Evolutionary conservation across 2,888 invertebrate species (phyloP).

Genomic region (Heliconius ethilla): DNA sequence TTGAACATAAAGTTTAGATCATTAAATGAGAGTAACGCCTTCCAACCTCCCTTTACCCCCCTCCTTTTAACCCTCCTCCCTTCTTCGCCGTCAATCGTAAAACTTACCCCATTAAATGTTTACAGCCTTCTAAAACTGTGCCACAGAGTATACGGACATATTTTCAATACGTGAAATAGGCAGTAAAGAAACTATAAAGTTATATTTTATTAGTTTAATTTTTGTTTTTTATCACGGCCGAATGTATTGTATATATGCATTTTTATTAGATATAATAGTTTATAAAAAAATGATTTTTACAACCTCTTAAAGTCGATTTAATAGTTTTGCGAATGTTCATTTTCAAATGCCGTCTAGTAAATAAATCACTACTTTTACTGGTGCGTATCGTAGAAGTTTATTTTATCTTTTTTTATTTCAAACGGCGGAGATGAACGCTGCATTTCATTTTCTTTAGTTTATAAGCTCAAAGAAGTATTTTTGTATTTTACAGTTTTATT

Average conservation of each 20-base stretch:
- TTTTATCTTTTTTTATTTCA: neutral
- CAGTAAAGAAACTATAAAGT: conserved; percentile 41
- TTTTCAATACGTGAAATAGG: conserved; percentile 39
- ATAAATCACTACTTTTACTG: neutral
- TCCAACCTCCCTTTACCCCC: conserved; percentile 32
- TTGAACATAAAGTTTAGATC: conserved; percentile 41
- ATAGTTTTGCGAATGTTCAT: neutral
- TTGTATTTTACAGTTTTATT: neutral
- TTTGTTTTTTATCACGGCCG: neutral
- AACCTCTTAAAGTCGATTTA: conserved; percentile 2
- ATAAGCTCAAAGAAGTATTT: neutral
- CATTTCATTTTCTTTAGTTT: too few relatives aligned
- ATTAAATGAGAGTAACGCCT: conserved; percentile 41
- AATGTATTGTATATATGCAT: conserved; percentile 5
- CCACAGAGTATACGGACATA: conserved; percentile 43
- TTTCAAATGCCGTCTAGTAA: neutral
- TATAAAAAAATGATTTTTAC: neutral
- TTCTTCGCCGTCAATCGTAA: conserved; percentile 57
- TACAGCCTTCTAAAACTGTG: conserved; percentile 61
- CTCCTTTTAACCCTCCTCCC: conserved; percentile 35
- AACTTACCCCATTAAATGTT: conserved; percentile 78
- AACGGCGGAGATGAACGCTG: neutral
- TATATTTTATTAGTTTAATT: conserved; percentile 30
- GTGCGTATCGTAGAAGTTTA: neutral
- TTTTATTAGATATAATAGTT: neutral